These are phyloP conservation scores for Axea sp. DNA, from an alignment of 2,888 invertebrate species.

Conservation along the genomic window DNA sequence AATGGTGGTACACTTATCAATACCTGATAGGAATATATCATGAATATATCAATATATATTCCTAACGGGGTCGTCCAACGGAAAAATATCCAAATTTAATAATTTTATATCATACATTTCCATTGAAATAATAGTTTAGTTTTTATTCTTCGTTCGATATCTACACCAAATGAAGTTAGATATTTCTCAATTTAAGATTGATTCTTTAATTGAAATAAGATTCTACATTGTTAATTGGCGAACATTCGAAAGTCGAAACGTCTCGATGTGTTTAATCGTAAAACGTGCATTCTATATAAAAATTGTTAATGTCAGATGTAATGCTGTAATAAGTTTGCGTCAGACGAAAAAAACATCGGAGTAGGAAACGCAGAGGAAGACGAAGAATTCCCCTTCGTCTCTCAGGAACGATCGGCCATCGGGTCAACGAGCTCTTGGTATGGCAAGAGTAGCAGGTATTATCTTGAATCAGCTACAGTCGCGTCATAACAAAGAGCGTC, in stretches of 20 bases:
- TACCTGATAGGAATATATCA: slow-evolving; percentile 12
- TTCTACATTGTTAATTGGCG: too few relatives aligned
- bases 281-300: too few relatives aligned
- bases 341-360: slow-evolving; percentile 45
- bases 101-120: background rate
- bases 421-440: slow-evolving; percentile 71
- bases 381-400: slow-evolving; percentile 55
- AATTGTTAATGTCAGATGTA: slow-evolving; percentile 14
- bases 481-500: slow-evolving; percentile 52
- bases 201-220: too few relatives aligned
- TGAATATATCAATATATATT: too few relatives aligned
- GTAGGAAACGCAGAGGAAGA: slow-evolving; percentile 51
- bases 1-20: slow-evolving; percentile 14
- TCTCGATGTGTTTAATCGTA: too few relatives aligned
- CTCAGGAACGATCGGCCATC: slow-evolving; percentile 64
- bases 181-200: too few relatives aligned
- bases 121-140: too few relatives aligned
- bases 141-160: too few relatives aligned
- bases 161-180: too few relatives aligned
- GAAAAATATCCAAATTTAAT: slow-evolving; percentile 38
- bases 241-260: background rate
- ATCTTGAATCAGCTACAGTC: slow-evolving; percentile 64
- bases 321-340: slow-evolving; percentile 36
- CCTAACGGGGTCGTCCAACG: slow-evolving; percentile 22
- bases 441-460: slow-evolving; percentile 65